phyloP scores from a whole-genome alignment of 2,797 vertebrate genomes.

The Sebastes cheni region DNA sequence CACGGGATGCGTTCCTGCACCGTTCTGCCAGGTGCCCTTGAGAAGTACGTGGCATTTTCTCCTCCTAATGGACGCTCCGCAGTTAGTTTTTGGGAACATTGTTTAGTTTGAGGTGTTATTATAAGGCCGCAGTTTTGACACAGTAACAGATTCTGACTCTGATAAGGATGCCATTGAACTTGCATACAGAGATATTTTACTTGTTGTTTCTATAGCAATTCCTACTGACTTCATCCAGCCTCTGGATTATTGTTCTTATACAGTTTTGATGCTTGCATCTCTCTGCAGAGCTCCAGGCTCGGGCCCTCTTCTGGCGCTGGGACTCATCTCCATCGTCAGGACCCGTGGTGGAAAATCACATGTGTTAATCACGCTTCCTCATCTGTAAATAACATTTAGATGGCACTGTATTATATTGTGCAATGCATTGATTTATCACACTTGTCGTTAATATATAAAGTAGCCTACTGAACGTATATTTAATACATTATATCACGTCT shows the following conservation, averaged over 20 bases:
- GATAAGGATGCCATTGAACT: background rate
- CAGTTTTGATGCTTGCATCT: background rate
- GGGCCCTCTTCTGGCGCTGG: too few relatives aligned
- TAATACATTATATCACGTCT: too few relatives aligned
- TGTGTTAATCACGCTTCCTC: too few relatives aligned
- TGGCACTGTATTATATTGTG: too few relatives aligned
- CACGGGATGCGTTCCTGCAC: background rate
- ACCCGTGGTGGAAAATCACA: too few relatives aligned
- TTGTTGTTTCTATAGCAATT: background rate
- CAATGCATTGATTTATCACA: too few relatives aligned
- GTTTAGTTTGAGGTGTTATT: constrained; percentile 4
- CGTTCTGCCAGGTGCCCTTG: constrained; percentile 29
- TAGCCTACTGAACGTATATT: too few relatives aligned
- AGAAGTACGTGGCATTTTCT: constrained; percentile 30
- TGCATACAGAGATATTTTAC: background rate
- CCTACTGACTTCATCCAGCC: background rate
- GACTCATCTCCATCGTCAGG: too few relatives aligned
- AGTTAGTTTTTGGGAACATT: background rate
- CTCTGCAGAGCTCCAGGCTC: too few relatives aligned
- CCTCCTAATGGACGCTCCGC: background rate
- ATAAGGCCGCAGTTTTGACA: background rate
- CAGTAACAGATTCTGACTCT: background rate
- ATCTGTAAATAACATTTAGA: too few relatives aligned
- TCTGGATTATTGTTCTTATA: background rate
- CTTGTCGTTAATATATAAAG: too few relatives aligned